These are phyloP conservation scores for Cyprinus carpio DNA, from an alignment of 2,113 vertebrate genomes.

Conservation along the genomic window DNA sequence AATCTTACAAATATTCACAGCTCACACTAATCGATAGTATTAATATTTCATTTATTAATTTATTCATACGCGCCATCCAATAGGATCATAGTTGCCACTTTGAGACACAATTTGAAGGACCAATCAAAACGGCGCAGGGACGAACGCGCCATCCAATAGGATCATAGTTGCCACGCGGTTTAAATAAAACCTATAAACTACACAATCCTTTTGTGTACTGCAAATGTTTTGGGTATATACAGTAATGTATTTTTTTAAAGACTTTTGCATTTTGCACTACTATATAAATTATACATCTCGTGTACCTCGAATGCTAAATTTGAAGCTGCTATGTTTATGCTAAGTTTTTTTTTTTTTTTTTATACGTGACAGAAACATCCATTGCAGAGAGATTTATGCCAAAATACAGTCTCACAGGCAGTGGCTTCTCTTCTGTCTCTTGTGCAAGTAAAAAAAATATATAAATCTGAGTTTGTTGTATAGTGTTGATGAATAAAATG, in stretches of 20 bases:
- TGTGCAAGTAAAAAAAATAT: no score
- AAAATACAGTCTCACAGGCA: no score
- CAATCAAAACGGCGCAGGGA: conserved; percentile 11
- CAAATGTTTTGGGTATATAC: background rate
- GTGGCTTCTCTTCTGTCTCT: no score
- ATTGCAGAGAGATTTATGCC: no score
- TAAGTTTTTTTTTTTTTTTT: no score
- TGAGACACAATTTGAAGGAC: background rate
- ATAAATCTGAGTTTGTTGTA: background rate
- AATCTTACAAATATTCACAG: no score
- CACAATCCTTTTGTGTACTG: background rate
- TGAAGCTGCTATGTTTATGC: background rate
- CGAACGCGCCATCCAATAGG: background rate
- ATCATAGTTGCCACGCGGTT: conserved; percentile 20
- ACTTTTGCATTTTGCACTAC: no score
- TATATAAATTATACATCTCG: background rate
- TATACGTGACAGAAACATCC: background rate
- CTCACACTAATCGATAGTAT: no score
- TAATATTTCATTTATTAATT: no score
- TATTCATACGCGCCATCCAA: no score
- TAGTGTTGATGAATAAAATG: background rate
- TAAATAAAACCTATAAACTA: no score
- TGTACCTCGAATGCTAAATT: background rate
- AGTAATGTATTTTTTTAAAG: background rate
- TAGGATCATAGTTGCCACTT: no score